A percentile compares a stretch with the other conserved stretches of the same genome.
These are phyloP conservation scores for Charanyca ferruginea DNA, from an alignment of 2,888 invertebrate species.

Conservation along the genomic window DNA sequence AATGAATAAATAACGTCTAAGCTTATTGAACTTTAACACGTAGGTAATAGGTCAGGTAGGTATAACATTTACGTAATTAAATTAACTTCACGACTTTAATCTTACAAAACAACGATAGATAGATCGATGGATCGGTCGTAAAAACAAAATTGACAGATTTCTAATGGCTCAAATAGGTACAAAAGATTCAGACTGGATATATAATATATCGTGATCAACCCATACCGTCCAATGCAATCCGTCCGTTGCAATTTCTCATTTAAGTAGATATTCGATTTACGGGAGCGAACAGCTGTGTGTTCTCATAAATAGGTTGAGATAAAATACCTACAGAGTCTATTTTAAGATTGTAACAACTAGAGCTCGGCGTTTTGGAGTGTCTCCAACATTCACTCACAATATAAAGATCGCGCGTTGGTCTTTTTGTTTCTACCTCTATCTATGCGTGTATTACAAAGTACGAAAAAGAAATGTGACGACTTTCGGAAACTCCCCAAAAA, in stretches of 20 bases:
- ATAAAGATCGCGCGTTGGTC: conserved; percentile 68
- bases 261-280: conserved; percentile 67
- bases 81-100: too few species aligned
- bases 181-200: not conserved
- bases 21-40: conserved; percentile 1
- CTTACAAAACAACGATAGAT: too few species aligned
- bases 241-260: conserved; percentile 51
- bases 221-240: conserved; percentile 22
- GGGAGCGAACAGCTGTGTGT: conserved; percentile 75
- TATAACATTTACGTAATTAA: too few species aligned
- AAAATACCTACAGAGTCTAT: conserved; percentile 83
- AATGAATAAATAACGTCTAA: not conserved
- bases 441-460: conserved; percentile 21
- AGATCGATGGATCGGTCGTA: too few species aligned
- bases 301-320: conserved; percentile 80
- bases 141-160: too few species aligned
- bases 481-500: conserved; percentile 17
- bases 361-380: conserved; percentile 84
- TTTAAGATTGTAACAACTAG: conserved; percentile 83
- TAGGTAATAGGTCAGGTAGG: conserved; percentile 5
- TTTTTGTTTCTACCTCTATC: conserved; percentile 70
- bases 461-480: conserved; percentile 42
- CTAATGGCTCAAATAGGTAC: too few species aligned
- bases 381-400: conserved; percentile 81
- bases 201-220: not conserved